A percentile compares a stretch with the other conserved stretches of the same genome.
phyloP scores from a whole-genome alignment of 2,797 vertebrate genomes.

The Coregonus sp. region DNA sequence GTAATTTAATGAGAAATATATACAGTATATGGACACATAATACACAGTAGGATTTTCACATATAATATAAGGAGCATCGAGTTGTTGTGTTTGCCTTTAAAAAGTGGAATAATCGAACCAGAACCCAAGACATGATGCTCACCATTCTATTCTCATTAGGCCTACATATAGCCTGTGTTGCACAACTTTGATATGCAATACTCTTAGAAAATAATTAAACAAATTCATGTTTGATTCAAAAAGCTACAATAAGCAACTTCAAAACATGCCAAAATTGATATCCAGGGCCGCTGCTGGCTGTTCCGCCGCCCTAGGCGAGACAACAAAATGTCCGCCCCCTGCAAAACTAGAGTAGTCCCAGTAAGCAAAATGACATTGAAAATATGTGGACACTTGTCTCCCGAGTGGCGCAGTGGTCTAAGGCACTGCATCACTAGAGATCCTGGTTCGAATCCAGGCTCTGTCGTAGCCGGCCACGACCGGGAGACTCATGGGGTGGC shows the following conservation, averaged over 20 bases:
- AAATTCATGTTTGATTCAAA: neutral
- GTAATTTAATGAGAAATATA: neutral
- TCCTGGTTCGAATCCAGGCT: too few species aligned
- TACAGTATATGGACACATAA: neutral
- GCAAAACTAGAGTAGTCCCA: too few species aligned
- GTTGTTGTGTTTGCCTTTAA: neutral
- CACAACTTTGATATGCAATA: constrained; percentile 14
- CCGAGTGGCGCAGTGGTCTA: too few species aligned
- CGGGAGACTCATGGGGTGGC: too few species aligned
- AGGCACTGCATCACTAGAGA: too few species aligned
- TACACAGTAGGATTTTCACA: neutral
- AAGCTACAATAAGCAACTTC: neutral
- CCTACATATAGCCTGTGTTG: neutral
- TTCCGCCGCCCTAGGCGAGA: too few species aligned
- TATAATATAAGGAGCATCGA: neutral
- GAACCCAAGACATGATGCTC: neutral
- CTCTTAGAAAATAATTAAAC: constrained; percentile 12
- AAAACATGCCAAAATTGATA: constrained; percentile 6
- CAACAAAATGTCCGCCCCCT: too few species aligned
- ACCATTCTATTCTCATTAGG: neutral
- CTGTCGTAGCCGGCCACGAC: too few species aligned
- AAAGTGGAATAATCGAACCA: neutral
- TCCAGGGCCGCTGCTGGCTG: constrained; percentile 4
- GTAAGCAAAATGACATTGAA: too few species aligned
- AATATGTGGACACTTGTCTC: too few species aligned